phyloP scores from a whole-genome alignment of 2,888 invertebrate genomes.

The Geophilus truncorum region DNA sequence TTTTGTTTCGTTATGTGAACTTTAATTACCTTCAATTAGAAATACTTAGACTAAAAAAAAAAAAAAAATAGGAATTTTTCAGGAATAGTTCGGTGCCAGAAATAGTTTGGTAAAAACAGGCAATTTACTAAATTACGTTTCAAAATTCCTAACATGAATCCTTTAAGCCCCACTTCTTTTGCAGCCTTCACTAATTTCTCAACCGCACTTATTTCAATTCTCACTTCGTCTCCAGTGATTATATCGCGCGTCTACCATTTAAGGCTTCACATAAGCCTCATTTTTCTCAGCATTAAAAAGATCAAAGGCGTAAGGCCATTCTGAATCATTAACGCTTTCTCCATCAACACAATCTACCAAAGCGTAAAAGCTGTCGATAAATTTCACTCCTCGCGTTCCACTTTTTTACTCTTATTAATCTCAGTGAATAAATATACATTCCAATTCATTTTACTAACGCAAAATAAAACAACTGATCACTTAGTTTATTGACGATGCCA shows the following conservation, averaged over 20 bases:
- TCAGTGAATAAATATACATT: neutral
- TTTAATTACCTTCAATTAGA: too few species aligned
- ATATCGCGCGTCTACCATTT: slow-evolving; percentile 17
- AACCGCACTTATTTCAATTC: slow-evolving; percentile 27
- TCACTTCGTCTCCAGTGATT: slow-evolving; percentile 17
- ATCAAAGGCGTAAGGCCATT: slow-evolving; percentile 20
- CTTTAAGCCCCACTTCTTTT: neutral
- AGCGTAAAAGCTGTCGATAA: neutral
- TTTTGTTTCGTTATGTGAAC: too few species aligned
- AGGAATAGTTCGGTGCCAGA: too few species aligned
- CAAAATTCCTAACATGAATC: slow-evolving; percentile 8
- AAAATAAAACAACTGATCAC: neutral
- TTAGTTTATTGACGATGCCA: neutral
- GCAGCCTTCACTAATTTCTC: neutral
- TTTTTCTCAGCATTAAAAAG: slow-evolving; percentile 10
- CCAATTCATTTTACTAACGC: neutral
- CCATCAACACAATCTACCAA: neutral
- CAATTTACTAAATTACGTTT: neutral
- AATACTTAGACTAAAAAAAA: too few species aligned
- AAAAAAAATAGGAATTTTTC: too few species aligned
- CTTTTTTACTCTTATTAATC: neutral
- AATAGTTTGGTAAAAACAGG: neutral
- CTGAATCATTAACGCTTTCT: slow-evolving; percentile 20
- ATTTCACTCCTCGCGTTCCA: neutral
- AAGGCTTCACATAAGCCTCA: slow-evolving; percentile 12